Conservation (phyloP, 35 echinoderm and acorn worm genomes). For the Anneissia japonica region DNA sequence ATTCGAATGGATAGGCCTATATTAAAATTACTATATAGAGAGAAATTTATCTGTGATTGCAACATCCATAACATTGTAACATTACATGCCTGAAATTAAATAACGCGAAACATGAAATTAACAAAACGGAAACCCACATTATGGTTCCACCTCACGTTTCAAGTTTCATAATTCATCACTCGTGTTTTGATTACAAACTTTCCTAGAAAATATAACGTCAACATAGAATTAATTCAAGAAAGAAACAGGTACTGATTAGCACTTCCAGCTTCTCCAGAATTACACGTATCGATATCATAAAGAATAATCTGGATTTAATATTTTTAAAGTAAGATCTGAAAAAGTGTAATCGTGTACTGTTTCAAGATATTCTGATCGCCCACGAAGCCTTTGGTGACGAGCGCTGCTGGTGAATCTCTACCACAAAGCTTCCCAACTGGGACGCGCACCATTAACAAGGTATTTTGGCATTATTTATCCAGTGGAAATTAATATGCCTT, state of each 20-base stretch:
- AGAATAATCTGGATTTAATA: background rate
- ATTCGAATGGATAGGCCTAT: too few relatives aligned
- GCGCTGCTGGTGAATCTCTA: background rate
- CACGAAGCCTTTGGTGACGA: background rate
- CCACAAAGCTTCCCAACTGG: background rate
- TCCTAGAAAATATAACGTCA: background rate
- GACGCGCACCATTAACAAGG: background rate
- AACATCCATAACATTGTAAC: too few relatives aligned
- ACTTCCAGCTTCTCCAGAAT: background rate
- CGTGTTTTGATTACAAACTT: background rate
- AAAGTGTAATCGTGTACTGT: background rate
- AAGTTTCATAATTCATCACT: background rate
- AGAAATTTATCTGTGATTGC: too few relatives aligned
- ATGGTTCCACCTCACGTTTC: background rate
- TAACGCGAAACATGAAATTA: too few relatives aligned
- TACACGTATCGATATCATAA: background rate
- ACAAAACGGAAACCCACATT: background rate
- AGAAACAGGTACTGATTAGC: background rate
- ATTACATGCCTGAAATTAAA: too few relatives aligned
- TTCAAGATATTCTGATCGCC: background rate
- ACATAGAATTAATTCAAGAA: background rate
- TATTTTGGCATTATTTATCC: background rate
- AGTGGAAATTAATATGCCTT: constrained; percentile 1
- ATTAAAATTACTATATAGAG: too few relatives aligned
- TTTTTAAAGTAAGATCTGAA: background rate